These are phyloP conservation scores for Eumerus sabulonum DNA, from an alignment of 2,888 invertebrate genomes.

Conservation along the genomic window DNA sequence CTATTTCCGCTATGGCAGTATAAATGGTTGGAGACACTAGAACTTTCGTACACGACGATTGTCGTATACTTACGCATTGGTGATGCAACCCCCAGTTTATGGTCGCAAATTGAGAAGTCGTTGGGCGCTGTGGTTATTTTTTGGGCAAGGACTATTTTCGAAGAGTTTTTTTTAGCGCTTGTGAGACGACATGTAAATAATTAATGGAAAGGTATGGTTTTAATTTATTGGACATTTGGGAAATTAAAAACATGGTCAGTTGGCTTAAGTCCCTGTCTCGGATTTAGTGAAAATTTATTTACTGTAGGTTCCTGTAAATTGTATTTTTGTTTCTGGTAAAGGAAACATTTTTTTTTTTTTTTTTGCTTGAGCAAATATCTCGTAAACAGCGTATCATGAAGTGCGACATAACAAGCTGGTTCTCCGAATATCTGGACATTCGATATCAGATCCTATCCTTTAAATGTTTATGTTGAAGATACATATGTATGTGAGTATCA, in stretches of 20 bases:
- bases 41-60: conserved; percentile 40
- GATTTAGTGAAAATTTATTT: conserved; percentile 61
- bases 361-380: too few species aligned
- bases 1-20: conserved; percentile 59
- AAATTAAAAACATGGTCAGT: conserved; percentile 69
- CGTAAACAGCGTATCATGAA: too few species aligned
- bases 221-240: conserved; percentile 69
- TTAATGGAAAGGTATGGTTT: conserved; percentile 70
- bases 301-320: conserved; percentile 53
- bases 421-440: too few species aligned
- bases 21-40: conserved; percentile 19
- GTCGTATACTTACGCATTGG: conserved; percentile 63
- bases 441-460: too few species aligned
- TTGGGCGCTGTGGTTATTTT: conserved; percentile 49
- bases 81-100: conserved; percentile 57
- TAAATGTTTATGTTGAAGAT: too few species aligned
- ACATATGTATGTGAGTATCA: too few species aligned
- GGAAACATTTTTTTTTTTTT: too few species aligned
- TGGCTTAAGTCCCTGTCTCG: conserved; percentile 66
- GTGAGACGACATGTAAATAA: conserved; percentile 61
- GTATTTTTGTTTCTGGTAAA: conserved; percentile 39
- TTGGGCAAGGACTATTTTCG: conserved; percentile 41
- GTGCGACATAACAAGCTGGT: too few species aligned
- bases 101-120: conserved; percentile 64
- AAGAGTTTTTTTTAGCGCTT: conserved; percentile 51